phyloP scores from a whole-genome alignment of 1,140 invertebrate species.

The Laupala kohalensis region DNA sequence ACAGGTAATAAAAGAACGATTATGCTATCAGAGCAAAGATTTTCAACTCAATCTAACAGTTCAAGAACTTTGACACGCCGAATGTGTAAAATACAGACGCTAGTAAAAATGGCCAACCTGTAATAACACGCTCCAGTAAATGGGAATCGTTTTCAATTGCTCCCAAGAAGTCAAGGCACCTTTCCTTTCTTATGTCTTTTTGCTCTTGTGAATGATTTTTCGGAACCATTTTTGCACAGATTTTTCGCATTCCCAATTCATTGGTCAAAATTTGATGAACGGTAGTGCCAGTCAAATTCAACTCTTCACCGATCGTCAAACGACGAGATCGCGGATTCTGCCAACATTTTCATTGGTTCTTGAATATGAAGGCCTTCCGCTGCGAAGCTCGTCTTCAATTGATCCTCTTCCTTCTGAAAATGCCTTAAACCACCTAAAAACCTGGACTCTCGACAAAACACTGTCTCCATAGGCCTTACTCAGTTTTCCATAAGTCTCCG shows the following conservation, averaged over 20 bases:
- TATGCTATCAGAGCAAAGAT: no score
- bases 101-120: no score
- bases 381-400: slow-evolving; percentile 10
- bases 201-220: slow-evolving; percentile 15
- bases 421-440: no score
- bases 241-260: slow-evolving; percentile 15
- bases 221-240: slow-evolving; percentile 15
- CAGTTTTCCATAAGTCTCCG: slow-evolving; percentile 17
- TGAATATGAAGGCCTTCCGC: slow-evolving; percentile 7
- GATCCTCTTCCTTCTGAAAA: slow-evolving; percentile 9
- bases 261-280: slow-evolving; percentile 20
- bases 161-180: slow-evolving; percentile 2
- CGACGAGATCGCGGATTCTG: slow-evolving; percentile 6
- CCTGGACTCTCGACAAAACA: no score
- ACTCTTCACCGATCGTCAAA: slow-evolving; percentile 6
- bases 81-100: no score
- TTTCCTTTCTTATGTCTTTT: slow-evolving; percentile 4
- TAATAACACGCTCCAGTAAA: slow-evolving; percentile 11
- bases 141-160: slow-evolving; percentile 11
- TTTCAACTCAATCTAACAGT: no score
- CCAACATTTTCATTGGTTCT: slow-evolving; percentile 8
- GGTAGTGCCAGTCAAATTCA: slow-evolving; percentile 14
- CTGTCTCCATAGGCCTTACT: background rate
- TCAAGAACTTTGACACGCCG: no score
- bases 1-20: no score